A percentile compares a stretch with the other conserved stretches of the same genome.
Evolutionary conservation across 2,797 vertebrate genomes (phyloP).

Genomic region (Xenentodon cancila): DNA sequence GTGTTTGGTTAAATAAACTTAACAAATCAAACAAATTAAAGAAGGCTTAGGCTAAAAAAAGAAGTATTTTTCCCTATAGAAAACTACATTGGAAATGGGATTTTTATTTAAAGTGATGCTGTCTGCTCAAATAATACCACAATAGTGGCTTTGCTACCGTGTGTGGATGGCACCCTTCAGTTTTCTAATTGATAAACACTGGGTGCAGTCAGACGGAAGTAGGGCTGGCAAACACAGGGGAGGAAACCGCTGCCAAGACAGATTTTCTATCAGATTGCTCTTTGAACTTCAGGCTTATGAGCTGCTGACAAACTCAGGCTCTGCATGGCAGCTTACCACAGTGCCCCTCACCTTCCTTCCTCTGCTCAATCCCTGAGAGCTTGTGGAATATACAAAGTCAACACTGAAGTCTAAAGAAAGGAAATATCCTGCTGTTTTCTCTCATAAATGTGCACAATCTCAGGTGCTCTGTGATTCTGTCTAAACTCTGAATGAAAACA

Average conservation of each 20-base stretch:
- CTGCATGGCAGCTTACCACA: constrained; percentile 66
- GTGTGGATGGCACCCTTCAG: constrained; percentile 73
- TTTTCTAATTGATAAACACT: constrained; percentile 81
- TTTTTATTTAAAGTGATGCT: constrained; percentile 32
- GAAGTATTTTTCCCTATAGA: too few relatives aligned
- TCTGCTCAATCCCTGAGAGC: constrained; percentile 71
- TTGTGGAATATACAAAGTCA: constrained; percentile 80
- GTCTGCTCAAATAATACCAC: constrained; percentile 41
- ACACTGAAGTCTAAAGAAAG: constrained; percentile 71
- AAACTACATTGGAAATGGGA: not conserved
- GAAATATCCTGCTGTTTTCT: constrained; percentile 77
- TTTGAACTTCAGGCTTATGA: constrained; percentile 78
- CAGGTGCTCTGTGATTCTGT: constrained; percentile 72
- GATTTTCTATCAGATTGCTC: constrained; percentile 76
- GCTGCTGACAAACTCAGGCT: constrained; percentile 74
- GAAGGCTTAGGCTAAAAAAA: too few relatives aligned
- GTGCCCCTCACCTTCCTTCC: constrained; percentile 82
- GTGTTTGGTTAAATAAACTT: too few relatives aligned
- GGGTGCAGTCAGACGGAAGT: constrained; percentile 74
- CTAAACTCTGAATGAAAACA: constrained; percentile 80
- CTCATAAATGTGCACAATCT: constrained; percentile 73
- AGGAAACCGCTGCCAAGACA: constrained; percentile 75
- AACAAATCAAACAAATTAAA: too few relatives aligned
- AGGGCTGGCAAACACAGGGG: constrained; percentile 68
- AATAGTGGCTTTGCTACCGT: constrained; percentile 55